Percentiles rank a stretch among this genome's conserved stretches.
These are phyloP conservation scores for Catharus ustulatus DNA, from an alignment of 2,797 vertebrate species.

Conservation along the genomic window DNA sequence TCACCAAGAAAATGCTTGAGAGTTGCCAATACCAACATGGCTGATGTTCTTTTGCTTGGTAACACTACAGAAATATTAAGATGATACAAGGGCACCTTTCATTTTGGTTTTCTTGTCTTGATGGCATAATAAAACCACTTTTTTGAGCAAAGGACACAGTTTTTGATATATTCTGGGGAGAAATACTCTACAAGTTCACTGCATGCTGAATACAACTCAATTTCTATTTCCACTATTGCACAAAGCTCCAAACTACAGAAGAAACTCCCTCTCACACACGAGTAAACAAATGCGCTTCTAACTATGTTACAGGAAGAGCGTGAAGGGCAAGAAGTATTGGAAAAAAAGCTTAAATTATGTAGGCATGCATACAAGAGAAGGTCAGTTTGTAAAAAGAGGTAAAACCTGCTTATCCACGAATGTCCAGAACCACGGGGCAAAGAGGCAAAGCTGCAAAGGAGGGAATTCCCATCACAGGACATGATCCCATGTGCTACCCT, in stretches of 20 bases:
- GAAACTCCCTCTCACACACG: neutral
- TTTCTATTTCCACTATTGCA: neutral
- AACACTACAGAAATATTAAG: neutral
- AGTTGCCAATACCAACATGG: neutral
- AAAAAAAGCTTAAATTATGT: neutral
- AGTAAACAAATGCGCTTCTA: neutral
- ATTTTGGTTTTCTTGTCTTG: neutral
- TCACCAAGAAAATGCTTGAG: neutral
- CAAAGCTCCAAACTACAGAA: neutral
- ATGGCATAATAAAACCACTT: neutral
- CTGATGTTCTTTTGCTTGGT: neutral
- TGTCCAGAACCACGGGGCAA: neutral
- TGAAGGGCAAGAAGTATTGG: neutral
- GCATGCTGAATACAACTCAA: neutral
- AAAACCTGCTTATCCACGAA: neutral
- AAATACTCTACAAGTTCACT: neutral
- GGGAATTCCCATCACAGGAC: neutral
- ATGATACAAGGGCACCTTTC: neutral
- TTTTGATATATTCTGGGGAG: neutral
- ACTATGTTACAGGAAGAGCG: neutral
- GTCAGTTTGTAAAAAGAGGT: neutral
- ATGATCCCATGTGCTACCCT: neutral
- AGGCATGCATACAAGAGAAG: neutral
- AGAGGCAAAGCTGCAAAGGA: neutral
- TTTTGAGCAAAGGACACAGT: neutral